Base-by-base conservation (phyloP, 1,140 invertebrate genomes). In the Panagrolaimus sp. region DNA sequence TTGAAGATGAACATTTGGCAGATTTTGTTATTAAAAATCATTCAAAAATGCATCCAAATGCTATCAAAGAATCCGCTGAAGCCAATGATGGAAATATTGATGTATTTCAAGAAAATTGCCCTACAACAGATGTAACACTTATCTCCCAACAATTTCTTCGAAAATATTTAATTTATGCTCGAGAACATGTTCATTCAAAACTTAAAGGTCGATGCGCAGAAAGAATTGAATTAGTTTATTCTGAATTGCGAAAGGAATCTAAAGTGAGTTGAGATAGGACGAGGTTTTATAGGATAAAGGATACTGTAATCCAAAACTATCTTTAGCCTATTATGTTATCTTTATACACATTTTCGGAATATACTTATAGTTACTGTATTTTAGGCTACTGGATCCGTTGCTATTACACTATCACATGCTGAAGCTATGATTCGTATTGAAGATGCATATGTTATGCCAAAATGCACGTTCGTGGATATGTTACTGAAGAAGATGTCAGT, bases 371-470 rank as follows among this genome's bases (percentile, higher is more conserved):
- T n/a, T n/a, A n/a, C n/a, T 71, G 43, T 24, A 48, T 44, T 75
- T 8, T 76, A 91, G 90, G 89, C 89, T 0, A 98, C 95, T 28
- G 94, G 94, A 69, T 96, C 93, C 83, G 88, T 98, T 73, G 94
- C 96, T 0, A 98, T 99, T 73, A 99, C 96, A 0, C 94, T 97
- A 0, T 88, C 96, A 77, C 94, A 98, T 80, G 96, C 99, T 77
- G 96, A 99, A 86, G 96, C 93, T 79, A 94, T 99, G 83, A 97
- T 99, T 79, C 89, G 96, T 43, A 91, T 96, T 89, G 88, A 93
- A 0, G 96, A 99, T 85, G 92, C 96, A 0, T 91, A 96, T n/a
- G n/a, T n/a, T n/a, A n/a, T 87, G 95, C 96, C 0, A 89, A 91
- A 72, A 92, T 99, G 88, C 94, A 98, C 86, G 85, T 99, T 14